Percentiles rank a stretch among this genome's conserved stretches.
Conservation (phyloP, 1,140 invertebrate genomes). For the Oryctes rhinoceros region DNA sequence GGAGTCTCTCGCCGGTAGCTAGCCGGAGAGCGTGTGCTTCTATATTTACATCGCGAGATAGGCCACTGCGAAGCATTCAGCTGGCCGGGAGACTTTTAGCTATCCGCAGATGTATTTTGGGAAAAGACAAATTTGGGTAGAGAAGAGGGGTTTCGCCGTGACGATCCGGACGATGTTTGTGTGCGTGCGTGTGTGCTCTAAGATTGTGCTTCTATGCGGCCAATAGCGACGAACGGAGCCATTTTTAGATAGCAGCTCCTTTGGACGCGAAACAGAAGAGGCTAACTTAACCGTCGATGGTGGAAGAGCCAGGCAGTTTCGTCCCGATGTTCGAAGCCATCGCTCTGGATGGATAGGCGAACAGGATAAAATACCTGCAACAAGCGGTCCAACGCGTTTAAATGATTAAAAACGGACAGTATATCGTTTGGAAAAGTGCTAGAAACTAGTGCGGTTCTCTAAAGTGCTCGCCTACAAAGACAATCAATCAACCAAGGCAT, state of each 20-base stretch:
- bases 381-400: too few species aligned
- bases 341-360: conserved; percentile 22
- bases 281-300: conserved; percentile 41
- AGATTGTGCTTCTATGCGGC: conserved; percentile 47
- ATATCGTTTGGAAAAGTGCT: too few species aligned
- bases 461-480: conserved; percentile 38
- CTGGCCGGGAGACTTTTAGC: conserved; percentile 46
- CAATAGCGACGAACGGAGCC: conserved; percentile 61
- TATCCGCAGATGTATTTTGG: conserved; percentile 75
- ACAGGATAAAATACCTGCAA: neutral
- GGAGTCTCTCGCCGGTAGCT: conserved; percentile 40
- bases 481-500: neutral
- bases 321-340: too few species aligned
- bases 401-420: too few species aligned
- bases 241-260: conserved; percentile 66
- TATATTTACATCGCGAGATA: conserved; percentile 46
- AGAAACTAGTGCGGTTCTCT: conserved; percentile 54
- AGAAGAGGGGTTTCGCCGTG: conserved; percentile 57
- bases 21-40: conserved; percentile 1
- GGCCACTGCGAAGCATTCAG: conserved; percentile 9
- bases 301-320: neutral
- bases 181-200: conserved; percentile 38
- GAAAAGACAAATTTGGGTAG: conserved; percentile 83
- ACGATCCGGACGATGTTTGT: neutral
- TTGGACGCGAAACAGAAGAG: conserved; percentile 4